Conservation (phyloP, 2,113 vertebrate species). For the Nansenia antarctica region DNA sequence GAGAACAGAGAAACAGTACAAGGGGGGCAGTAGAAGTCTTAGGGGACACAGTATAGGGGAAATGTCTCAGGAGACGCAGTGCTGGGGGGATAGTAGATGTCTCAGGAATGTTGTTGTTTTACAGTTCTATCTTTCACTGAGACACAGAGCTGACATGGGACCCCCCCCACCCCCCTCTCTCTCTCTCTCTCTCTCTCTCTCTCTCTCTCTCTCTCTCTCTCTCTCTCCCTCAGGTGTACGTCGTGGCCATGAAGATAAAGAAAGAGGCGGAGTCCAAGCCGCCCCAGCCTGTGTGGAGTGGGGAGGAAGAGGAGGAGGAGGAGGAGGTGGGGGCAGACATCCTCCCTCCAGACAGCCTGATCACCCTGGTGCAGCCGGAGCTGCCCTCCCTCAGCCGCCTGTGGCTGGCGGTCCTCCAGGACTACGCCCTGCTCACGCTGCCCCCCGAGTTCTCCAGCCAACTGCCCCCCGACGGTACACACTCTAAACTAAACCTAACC, state of each 20-base stretch:
- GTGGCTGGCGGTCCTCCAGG: slow-evolving; percentile 92
- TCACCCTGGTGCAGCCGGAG: slow-evolving; percentile 93
- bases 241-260: slow-evolving; percentile 97
- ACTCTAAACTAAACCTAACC: not conserved
- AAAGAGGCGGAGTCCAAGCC: slow-evolving; percentile 88
- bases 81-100: no score
- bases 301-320: slow-evolving; percentile 87
- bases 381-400: slow-evolving; percentile 90
- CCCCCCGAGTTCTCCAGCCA: slow-evolving; percentile 97
- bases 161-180: no score
- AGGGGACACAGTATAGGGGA: no score
- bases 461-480: slow-evolving; percentile 93
- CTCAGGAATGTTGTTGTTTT: no score
- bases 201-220: not conserved
- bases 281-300: slow-evolving; percentile 69
- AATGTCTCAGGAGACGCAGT: no score
- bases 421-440: slow-evolving; percentile 94
- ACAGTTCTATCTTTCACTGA: no score
- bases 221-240: slow-evolving; percentile 82
- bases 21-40: no score
- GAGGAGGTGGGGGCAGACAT: slow-evolving; percentile 76
- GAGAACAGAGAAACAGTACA: no score
- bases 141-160: no score
- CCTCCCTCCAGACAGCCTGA: slow-evolving; percentile 93
- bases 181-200: no score